Base-by-base conservation (phyloP, 2,113 vertebrate genomes). In the Catharus bicknelli region DNA sequence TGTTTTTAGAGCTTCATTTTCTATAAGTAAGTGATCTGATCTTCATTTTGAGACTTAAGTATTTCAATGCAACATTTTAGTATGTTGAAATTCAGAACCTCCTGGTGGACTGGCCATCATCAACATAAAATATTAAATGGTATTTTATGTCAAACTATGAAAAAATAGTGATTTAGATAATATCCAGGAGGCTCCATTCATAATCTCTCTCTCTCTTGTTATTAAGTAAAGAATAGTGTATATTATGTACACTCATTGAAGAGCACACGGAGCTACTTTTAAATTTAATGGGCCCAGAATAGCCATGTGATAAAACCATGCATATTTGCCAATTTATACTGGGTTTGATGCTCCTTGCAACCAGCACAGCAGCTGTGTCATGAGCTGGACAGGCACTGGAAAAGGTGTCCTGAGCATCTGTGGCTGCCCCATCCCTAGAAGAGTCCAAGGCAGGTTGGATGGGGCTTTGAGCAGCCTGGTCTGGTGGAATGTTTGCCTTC, bases 211-310 rank as follows among this genome's bases (percentile, higher is more conserved):
- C 19, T 51, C 5, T 51, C 16, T 36, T 36, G 6, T 53, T 90
- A 34, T 43, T 32, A 15, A 0, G 0, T 54, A 15, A 72, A 47
- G 51, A 81, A 16, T 5, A 40, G 22, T 17, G 12, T 59, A 11
- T 76, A 14, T 53, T 74, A 18, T 0, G 0, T 16, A 20, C 11
- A 4, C 10, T 42, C 14, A 17, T 12, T 32, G 64, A 48, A 55
- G 54, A 62, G 29, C 9, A 43, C 29, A 7, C 18, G 48, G 64
- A 68, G 42, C 63, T 82, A 4, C 22, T 72, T 73, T 43, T 51
- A 69, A 29, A 48, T 61, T 20, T 26, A 30, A 26, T 5, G 30
- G 58, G 66, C 19, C 23, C 30, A 25, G 80, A 82, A 11, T 1
- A 79, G 36, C 32, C 9, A 3, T 5, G 21, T 51, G 70, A n/a